Evolutionary conservation across 2,888 invertebrate species (phyloP), one percentile per base, ranked within the genome.

Genomic region (Apantesis nais): DNA sequence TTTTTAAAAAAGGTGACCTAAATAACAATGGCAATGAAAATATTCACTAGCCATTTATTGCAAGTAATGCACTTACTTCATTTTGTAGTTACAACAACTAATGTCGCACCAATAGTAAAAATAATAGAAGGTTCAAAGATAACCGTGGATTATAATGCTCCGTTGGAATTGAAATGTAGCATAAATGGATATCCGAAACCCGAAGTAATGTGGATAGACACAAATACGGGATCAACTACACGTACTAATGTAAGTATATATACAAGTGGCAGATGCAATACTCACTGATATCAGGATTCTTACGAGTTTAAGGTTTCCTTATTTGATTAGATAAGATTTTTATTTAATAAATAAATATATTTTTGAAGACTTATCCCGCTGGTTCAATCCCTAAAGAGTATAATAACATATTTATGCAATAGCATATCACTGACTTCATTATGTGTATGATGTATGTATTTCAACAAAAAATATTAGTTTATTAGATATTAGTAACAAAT

Each of bases 141-240:
- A 14, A 71, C 72, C 1, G 78, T 74, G 3, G 76, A 83, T 19
- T 86, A 82, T 69, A 74, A 80, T n/a, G 65, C 77, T 48, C 74
- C 85, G 0, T 37, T 90, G 8, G 78, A 82, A 22, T 48, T 92
- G 12, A 82, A 81, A 63, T 92, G 92, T 70, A 87, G 83, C 75
- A 84, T 90, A 1, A 82, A 78, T 25, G 91, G 83, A 0, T 90
- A 85, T 61, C 92, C 92, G 0, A 80, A 84, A 68, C 91, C 92
- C 5, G 68, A 78, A 7, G 81, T 91, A 2, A 67, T 77, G 41
- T 92, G 92, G 92, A 63, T 77, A 22, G 85, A 88, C 68, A 78
- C 78, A 41, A 80, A 77, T 19, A 76, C 77, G 60, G 83, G 78
- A 29, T 44, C 25, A 4, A 63, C 48, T 22, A 48, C 87, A 16